A percentile compares a stretch with the other conserved stretches of the same genome.
Evolutionary conservation across 2,797 vertebrate genomes (phyloP).

Genomic region (Xiphophorus birchmanni): DNA sequence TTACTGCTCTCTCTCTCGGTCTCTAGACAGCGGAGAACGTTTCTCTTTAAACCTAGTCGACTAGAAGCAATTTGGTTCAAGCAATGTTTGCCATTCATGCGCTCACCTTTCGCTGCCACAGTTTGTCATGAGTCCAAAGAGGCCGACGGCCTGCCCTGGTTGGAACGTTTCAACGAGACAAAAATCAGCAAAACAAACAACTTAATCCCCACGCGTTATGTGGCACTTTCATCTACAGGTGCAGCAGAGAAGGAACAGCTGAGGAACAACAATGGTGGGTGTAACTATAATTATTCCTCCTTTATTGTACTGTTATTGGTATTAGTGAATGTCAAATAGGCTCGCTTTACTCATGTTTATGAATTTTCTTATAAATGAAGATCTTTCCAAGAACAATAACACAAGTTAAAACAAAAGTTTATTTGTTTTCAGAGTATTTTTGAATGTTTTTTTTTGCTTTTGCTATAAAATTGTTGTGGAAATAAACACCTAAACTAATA

Average conservation of each 20-base stretch:
- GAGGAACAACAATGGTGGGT: slow-evolving; percentile 65
- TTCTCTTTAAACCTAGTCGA: slow-evolving; percentile 74
- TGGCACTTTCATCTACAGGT: slow-evolving; percentile 19
- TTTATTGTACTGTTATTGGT: not conserved
- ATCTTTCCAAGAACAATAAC: not conserved
- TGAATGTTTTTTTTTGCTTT: not conserved
- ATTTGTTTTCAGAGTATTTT: not conserved
- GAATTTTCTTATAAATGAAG: not conserved
- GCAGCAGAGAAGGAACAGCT: slow-evolving; percentile 24
- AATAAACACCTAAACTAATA: not conserved
- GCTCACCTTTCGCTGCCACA: slow-evolving; percentile 46
- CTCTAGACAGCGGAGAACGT: slow-evolving; percentile 37
- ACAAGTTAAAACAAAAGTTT: not conserved
- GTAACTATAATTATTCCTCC: not conserved
- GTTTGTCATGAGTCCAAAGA: slow-evolving; percentile 50
- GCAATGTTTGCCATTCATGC: slow-evolving; percentile 70
- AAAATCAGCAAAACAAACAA: slow-evolving; percentile 15
- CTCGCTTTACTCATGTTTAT: not conserved
- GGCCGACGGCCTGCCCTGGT: slow-evolving; percentile 31
- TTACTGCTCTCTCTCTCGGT: slow-evolving; percentile 12
- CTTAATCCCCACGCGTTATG: not conserved
- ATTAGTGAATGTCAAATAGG: not conserved
- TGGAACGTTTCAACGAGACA: slow-evolving; percentile 40
- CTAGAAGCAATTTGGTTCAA: slow-evolving; percentile 68
- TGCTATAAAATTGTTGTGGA: not conserved